phyloP scores from a whole-genome alignment of 2,888 invertebrate genomes.

The Oscheius onirici region DNA sequence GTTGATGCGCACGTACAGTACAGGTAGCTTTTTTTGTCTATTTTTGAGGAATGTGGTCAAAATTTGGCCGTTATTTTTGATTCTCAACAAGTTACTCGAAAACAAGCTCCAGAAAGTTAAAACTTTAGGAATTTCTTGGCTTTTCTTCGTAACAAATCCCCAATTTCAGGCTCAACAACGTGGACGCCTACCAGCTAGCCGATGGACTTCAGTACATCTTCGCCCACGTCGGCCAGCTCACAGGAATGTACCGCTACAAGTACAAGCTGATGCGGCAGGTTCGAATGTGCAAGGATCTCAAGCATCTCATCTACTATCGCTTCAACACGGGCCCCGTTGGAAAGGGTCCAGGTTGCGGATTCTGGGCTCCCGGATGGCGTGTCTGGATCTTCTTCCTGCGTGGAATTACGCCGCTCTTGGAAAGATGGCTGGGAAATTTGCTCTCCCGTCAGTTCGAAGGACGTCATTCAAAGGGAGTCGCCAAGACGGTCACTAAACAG shows the following conservation, averaged over 20 bases:
- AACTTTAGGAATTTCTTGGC: no score
- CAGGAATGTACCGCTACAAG: constrained; percentile 91
- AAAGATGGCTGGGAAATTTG: constrained; percentile 98
- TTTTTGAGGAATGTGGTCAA: no score
- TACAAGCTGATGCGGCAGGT: constrained; percentile 72
- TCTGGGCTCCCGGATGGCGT: constrained; percentile 83
- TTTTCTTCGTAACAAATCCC: no score
- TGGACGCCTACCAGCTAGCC: constrained; percentile 95
- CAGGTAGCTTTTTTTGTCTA: constrained; percentile 74
- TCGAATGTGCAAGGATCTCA: constrained; percentile 99
- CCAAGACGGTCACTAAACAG: constrained; percentile 99
- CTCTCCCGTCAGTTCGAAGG: constrained; percentile 98
- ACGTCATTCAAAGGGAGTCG: constrained; percentile 96
- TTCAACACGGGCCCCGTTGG: constrained; percentile 71
- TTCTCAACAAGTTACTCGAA: no score
- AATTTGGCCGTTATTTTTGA: no score
- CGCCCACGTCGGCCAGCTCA: constrained; percentile 97
- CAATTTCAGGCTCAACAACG: constrained; percentile 83
- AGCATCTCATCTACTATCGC: constrained; percentile 97
- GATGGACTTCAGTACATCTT: constrained; percentile 99
- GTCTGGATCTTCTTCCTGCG: constrained; percentile 99
- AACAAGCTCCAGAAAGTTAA: no score
- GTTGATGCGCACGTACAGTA: constrained; percentile 99
- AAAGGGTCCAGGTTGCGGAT: constrained; percentile 71
- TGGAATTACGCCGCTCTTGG: constrained; percentile 95